Conservation (phyloP, 2,797 vertebrate genomes). For the Luscinia megarhynchos region DNA sequence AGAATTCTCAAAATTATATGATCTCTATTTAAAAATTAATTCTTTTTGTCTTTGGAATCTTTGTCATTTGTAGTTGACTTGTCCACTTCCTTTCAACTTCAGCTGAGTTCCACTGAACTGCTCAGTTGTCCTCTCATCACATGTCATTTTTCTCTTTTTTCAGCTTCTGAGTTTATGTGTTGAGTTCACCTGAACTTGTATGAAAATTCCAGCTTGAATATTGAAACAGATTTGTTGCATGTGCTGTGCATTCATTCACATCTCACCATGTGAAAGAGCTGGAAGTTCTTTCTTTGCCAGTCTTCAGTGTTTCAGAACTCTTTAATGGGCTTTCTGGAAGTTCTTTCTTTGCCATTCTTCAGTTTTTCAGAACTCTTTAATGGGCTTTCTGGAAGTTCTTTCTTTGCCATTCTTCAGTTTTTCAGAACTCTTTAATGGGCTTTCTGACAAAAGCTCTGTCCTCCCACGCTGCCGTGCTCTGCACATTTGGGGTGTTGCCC, state of each 20-base stretch:
- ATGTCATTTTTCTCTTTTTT: background rate
- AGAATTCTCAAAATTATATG: background rate
- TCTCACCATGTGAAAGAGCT: background rate
- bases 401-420: background rate
- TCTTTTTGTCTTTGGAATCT: background rate
- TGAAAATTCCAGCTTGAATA: background rate
- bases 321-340: background rate
- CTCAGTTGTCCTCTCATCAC: background rate
- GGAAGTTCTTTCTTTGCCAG: background rate
- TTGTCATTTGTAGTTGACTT: background rate
- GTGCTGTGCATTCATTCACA: background rate
- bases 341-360: background rate
- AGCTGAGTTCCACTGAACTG: background rate
- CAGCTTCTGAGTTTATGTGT: background rate
- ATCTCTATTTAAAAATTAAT: background rate
- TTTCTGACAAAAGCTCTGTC: background rate
- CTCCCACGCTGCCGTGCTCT: accelerated
- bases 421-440: background rate
- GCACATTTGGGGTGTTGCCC: background rate
- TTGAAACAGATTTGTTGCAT: background rate
- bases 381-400: background rate
- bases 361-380: background rate
- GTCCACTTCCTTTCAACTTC: accelerated
- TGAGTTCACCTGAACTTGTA: background rate
- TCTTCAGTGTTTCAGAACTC: background rate